Evolutionary conservation across 2,113 vertebrate genomes (phyloP), one percentile per base, ranked within the genome.

Genomic region (Mixornis gularis): DNA sequence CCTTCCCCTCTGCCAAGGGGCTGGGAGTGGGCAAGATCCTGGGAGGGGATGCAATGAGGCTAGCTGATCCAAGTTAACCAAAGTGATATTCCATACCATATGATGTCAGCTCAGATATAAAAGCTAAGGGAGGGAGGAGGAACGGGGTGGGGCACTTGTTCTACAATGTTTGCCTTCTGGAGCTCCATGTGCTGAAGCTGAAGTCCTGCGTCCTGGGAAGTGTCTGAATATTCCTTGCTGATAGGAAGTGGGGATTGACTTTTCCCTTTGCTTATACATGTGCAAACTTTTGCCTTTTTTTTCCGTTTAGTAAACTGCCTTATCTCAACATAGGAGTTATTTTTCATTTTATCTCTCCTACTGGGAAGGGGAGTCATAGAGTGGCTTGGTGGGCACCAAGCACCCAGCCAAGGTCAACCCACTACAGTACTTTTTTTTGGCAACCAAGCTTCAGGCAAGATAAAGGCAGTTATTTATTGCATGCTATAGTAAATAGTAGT

Each of bases 81-180:
- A 51, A 70, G 32, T 38, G 30, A 52, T 52, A 43, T 60, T 52
- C 38, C 46, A 36, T 36, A 70, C 24, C 8, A 13, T 51, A 25
- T 43, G 32, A 30, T 60, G 20, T 30, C 65, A 70, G 20, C 20
- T 43, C 12, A 81, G 65, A 60, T 36, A 41, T 7, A 34, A 70
- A 70, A 70, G 30, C 30, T 59, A 43, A 60, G 55, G 16, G 25
- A 43, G 36, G 36, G 19, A 70, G 30, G 20, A 34, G 20, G 26
- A 70, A 25, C 0, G 0, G 36, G 30, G 7, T 9, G 29, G 9
- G 9, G 12, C 6, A 36, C 43, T 22, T 29, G 32, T 51, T 51
- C 46, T 51, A 19, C 13, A 82, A 0, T 30, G 8, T 51, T 51
- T 19, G 44, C 25, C 8, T 34, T 81, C 10, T 36, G 12, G 24